Conservation (phyloP, 2,113 vertebrate genomes). For the Leptobrachium ailaonicum region DNA sequence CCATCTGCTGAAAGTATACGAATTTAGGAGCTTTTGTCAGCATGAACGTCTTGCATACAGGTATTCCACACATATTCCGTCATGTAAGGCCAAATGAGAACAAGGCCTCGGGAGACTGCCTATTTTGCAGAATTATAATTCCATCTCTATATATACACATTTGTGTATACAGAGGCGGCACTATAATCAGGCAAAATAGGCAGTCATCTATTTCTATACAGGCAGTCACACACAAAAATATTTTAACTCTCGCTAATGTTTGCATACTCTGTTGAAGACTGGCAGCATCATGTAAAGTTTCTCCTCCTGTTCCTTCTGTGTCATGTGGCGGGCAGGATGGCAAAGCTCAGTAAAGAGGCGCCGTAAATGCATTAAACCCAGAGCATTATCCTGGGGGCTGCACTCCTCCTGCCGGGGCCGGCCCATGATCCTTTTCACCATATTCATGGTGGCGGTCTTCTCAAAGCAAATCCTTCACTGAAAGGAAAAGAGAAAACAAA, state of each 20-base stretch:
- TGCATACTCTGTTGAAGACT: slow-evolving; percentile 92
- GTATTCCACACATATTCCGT: no score
- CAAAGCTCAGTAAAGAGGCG: slow-evolving; percentile 96
- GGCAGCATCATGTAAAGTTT: slow-evolving; percentile 99
- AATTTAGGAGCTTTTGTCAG: no score
- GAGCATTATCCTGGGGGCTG: slow-evolving; percentile 94
- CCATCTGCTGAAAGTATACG: no score
- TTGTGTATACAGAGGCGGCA: no score
- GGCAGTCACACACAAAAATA: no score
- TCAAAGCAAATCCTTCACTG: slow-evolving; percentile 68
- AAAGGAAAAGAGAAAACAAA: slow-evolving; percentile 42
- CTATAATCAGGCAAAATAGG: no score
- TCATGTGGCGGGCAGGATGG: slow-evolving; percentile 96
- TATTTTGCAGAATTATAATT: no score
- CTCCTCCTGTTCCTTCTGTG: slow-evolving; percentile 98
- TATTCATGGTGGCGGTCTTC: slow-evolving; percentile 92
- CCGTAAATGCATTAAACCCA: slow-evolving; percentile 96
- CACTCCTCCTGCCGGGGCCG: slow-evolving; percentile 96
- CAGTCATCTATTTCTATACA: no score
- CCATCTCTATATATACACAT: no score
- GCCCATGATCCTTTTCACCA: slow-evolving; percentile 99
- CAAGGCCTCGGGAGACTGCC: no score
- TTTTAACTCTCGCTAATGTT: not conserved
- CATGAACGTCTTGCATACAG: no score
- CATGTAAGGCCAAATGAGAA: no score